Base-by-base conservation (phyloP, 2,113 vertebrate genomes). In the Thamnophis sirtalis region DNA sequence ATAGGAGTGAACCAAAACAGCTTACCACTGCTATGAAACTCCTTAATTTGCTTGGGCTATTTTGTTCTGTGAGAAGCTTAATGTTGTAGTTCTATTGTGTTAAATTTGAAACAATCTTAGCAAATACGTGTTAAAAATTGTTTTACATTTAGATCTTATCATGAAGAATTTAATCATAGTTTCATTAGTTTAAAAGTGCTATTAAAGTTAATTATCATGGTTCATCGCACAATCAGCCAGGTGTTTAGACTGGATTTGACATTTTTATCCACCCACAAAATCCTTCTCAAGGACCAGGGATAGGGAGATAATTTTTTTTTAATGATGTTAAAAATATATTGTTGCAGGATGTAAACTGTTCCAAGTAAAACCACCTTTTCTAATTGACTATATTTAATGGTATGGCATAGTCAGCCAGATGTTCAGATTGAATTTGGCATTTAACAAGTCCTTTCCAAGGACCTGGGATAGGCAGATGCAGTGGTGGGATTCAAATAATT, bases 101-200 rank as follows among this genome's bases (percentile, higher is more conserved):
- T 80, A 55, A 93, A 84, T 94, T 88, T 0, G 50, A 89, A 87
- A 95, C 91, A 91, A 92, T 92, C 80, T 92, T 89, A 95, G 90
- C 94, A 95, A 89, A 19, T 95, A 73, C 58, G 28, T 28, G 93
- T 94, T 95, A 91, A 93, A 94, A 95, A 50, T 94, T 96, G 95
- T 94, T 93, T 94, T 95, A 94, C 89, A 96, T 95, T 89, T 90
- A 54, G 24, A 24, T 60, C 50, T 3, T 26, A 48, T 24, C 90
- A 13, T 38, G 0, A 11, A 54, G 0, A 3, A 58, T 88, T 91
- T 86, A 91, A 89, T 84, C 89, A 63, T 4, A 11, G 0, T 0
- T 48, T 58, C 88, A 95, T 80, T 87, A 50, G 22, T 90, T 84
- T 0, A 92, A 87, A 93, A 9, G 19, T 73, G 48, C 33, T 89